Percentiles rank a stretch among this genome's conserved stretches.
Evolutionary conservation across 2,797 vertebrate genomes (phyloP).

Genomic region (Ceryle rudis): DNA sequence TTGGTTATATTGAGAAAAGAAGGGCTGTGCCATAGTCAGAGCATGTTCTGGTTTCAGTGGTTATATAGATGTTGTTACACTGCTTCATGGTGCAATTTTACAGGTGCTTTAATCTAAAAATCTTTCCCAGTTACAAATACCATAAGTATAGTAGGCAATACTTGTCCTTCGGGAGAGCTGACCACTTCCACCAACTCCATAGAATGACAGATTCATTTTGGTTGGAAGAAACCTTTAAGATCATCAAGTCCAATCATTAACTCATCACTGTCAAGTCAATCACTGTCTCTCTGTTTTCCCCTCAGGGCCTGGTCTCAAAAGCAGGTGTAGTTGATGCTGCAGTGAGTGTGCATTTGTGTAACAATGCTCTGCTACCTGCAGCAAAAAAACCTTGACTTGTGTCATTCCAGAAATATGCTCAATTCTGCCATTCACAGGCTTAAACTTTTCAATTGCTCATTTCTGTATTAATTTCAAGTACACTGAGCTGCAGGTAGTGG

Average conservation of each 20-base stretch:
- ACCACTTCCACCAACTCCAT: background rate
- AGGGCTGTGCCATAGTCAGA: background rate
- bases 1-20: background rate
- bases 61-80: background rate
- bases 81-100: background rate
- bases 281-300: background rate
- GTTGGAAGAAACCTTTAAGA: background rate
- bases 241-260: background rate
- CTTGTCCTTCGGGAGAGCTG: background rate
- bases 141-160: background rate
- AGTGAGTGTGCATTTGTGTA: accelerated
- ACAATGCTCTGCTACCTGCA: background rate
- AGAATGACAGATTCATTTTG: background rate
- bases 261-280: background rate
- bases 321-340: accelerated
- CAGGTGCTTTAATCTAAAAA: background rate
- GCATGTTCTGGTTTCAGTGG: background rate
- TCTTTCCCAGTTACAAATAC: background rate
- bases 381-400: background rate
- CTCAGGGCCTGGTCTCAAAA: background rate
- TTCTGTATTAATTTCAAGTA: background rate
- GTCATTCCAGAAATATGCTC: background rate
- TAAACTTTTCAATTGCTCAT: background rate
- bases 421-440: background rate
- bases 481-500: background rate